These are phyloP conservation scores for Bucco capensis DNA, from an alignment of 2,113 vertebrate species.

Conservation along the genomic window DNA sequence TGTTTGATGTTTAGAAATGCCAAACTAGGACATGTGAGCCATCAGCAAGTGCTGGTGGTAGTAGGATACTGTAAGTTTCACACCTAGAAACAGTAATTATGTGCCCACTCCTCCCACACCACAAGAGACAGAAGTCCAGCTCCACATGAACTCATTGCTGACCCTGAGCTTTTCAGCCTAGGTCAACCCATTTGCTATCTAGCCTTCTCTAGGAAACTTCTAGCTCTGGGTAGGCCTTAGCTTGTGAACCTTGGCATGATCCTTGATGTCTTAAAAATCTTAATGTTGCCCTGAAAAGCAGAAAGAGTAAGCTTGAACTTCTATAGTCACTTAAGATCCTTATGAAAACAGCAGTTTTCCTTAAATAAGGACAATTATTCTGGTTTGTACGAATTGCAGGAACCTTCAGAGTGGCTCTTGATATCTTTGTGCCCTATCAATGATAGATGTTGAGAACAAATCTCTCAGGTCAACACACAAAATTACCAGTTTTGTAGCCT, in stretches of 20 bases:
- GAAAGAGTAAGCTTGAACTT: neutral
- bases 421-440: neutral
- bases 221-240: neutral
- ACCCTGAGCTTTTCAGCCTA: neutral
- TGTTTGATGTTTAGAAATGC: neutral
- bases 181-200: neutral
- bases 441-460: neutral
- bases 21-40: accelerated
- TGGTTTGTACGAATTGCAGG: neutral
- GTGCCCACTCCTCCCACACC: neutral
- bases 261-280: neutral
- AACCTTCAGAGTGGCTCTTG: neutral
- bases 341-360: neutral
- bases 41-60: neutral
- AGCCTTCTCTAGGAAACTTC: neutral
- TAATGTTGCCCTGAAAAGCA: neutral
- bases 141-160: accelerated
- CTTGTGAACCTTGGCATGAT: neutral
- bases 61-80: neutral
- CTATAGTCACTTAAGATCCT: neutral
- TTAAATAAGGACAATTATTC: neutral
- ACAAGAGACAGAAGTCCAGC: neutral
- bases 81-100: neutral
- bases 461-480: neutral
- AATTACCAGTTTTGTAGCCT: neutral